Conservation (phyloP, 92 coral and sea anemone genomes). For the Heteractis magnifica region DNA sequence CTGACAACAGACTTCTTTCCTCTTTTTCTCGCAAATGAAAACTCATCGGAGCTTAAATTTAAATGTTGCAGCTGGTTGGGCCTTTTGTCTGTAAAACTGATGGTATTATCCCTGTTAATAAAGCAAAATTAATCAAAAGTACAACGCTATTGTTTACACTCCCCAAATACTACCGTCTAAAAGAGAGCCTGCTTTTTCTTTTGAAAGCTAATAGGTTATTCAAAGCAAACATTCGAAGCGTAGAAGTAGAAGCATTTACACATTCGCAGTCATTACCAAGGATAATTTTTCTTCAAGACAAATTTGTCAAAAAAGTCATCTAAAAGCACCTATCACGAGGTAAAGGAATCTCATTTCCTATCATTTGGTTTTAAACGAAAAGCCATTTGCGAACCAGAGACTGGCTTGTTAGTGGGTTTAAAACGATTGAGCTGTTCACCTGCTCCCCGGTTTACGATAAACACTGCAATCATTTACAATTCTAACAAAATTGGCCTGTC, state of each 20-base stretch:
- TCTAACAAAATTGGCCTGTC: slow-evolving; percentile 33
- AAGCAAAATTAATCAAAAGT: slow-evolving; percentile 95
- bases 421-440: slow-evolving; percentile 28
- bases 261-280: slow-evolving; percentile 38
- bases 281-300: slow-evolving; percentile 36
- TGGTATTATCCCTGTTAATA: slow-evolving; percentile 94
- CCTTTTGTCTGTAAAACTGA: slow-evolving; percentile 72
- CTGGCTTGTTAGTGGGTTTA: slow-evolving; percentile 16
- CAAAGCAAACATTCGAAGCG: slow-evolving; percentile 56
- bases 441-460: slow-evolving; percentile 27
- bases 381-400: slow-evolving; percentile 33
- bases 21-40: slow-evolving; percentile 42
- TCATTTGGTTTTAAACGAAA: slow-evolving; percentile 22
- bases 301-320: slow-evolving; percentile 36
- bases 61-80: slow-evolving; percentile 78
- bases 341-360: slow-evolving; percentile 37
- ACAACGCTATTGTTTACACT: slow-evolving; percentile 74
- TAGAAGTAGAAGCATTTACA: slow-evolving; percentile 46
- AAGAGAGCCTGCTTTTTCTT: slow-evolving; percentile 62
- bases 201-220: slow-evolving; percentile 54
- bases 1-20: slow-evolving; percentile 41
- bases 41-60: slow-evolving; percentile 65
- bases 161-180: slow-evolving; percentile 62
- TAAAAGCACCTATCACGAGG: slow-evolving; percentile 30
- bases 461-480: slow-evolving; percentile 36